Percentiles rank a stretch among this genome's conserved stretches.
These are phyloP conservation scores for Pyrrhosoma nymphula DNA, from an alignment of 2,888 invertebrate genomes.

Conservation along the genomic window DNA sequence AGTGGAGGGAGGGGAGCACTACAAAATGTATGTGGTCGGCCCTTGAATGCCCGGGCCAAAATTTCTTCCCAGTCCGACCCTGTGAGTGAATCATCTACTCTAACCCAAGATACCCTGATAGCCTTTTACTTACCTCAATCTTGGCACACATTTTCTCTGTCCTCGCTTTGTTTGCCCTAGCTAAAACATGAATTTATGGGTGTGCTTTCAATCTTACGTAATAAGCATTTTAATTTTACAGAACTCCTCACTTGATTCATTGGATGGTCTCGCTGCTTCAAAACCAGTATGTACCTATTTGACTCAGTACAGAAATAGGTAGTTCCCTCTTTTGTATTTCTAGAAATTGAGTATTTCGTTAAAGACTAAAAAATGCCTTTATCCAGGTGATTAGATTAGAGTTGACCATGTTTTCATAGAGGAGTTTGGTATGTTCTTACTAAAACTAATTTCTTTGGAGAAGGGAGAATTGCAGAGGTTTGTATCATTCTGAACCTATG, in stretches of 20 bases:
- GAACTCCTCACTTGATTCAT: constrained; percentile 11
- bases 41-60: no score
- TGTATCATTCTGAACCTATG: background rate
- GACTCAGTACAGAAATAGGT: background rate
- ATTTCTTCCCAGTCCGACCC: no score
- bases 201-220: background rate
- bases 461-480: background rate
- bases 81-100: no score
- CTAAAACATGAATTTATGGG: background rate
- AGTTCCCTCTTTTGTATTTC: background rate
- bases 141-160: no score
- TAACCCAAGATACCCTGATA: no score
- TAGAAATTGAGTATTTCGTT: background rate
- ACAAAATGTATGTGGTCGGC: no score
- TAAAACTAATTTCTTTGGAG: background rate
- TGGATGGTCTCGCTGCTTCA: constrained; percentile 29
- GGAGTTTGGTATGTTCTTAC: background rate
- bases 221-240: constrained; percentile 21
- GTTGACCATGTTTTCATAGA: background rate
- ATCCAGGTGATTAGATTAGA: no score
- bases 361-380: background rate
- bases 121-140: no score
- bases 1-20: no score
- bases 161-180: background rate
- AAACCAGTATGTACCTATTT: constrained; percentile 47